A percentile compares a stretch with the other conserved stretches of the same genome.
phyloP scores from a whole-genome alignment of 1,140 invertebrate genomes.

The Tribolium madens region DNA sequence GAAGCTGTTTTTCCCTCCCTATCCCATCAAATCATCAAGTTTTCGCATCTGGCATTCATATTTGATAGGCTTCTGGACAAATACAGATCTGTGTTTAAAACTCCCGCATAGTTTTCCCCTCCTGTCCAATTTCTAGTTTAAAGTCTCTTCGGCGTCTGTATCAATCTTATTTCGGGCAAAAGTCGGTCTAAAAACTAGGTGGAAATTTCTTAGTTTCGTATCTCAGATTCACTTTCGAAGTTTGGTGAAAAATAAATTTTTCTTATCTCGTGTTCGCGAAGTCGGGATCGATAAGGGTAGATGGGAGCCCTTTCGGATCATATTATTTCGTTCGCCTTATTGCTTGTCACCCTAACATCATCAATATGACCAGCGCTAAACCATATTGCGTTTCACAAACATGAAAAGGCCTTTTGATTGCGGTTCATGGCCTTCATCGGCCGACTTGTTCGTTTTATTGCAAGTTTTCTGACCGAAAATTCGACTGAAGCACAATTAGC shows the following conservation, averaged over 20 bases:
- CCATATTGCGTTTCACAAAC: constrained; percentile 54
- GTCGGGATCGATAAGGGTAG: constrained; percentile 51
- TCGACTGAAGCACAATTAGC: constrained; percentile 38
- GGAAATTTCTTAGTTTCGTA: background rate
- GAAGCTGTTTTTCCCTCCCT: no score
- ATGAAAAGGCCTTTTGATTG: constrained; percentile 51
- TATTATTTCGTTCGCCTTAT: constrained; percentile 53
- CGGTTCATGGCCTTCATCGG: constrained; percentile 40
- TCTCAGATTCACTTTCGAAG: constrained; percentile 19
- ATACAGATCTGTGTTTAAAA: background rate
- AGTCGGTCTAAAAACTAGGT: constrained; percentile 9
- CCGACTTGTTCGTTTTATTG: constrained; percentile 40
- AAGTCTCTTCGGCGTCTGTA: constrained; percentile 12
- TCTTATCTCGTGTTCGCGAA: constrained; percentile 47
- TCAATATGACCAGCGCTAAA: constrained; percentile 57
- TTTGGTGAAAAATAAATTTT: constrained; percentile 23
- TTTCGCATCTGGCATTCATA: constrained; percentile 3
- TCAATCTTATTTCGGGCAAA: constrained; percentile 19
- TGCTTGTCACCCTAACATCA: constrained; percentile 54
- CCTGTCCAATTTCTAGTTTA: constrained; percentile 19
- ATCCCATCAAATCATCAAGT: background rate
- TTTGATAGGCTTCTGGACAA: constrained; percentile 21
- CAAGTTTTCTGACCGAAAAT: constrained; percentile 40
- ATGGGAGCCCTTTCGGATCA: constrained; percentile 46
- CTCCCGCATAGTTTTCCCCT: background rate